These are phyloP conservation scores for Erethizon dorsatum DNA, from an alignment of 2,797 vertebrate genomes.

Conservation along the genomic window DNA sequence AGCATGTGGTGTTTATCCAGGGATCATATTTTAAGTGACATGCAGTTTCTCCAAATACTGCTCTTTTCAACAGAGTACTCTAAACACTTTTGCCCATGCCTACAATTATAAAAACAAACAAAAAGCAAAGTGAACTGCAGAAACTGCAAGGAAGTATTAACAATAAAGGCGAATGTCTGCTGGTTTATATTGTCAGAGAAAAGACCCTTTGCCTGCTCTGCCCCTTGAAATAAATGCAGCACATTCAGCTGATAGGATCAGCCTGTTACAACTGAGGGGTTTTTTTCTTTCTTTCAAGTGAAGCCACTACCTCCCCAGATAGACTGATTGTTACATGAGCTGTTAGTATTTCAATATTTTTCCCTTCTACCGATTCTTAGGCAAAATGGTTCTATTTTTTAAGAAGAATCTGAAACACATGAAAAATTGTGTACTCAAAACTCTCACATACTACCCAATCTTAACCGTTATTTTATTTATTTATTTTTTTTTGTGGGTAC, in stretches of 20 bases:
- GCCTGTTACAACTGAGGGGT: too few relatives aligned
- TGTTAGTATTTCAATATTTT: slow-evolving; percentile 12
- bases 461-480: not conserved
- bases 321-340: not conserved
- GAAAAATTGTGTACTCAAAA: not conserved
- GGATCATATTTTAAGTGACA: slow-evolving; percentile 56
- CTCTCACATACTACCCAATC: not conserved
- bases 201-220: not conserved
- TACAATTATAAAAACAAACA: not conserved
- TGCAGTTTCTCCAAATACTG: slow-evolving; percentile 27
- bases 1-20: slow-evolving; percentile 46
- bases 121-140: not conserved
- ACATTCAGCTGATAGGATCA: not conserved
- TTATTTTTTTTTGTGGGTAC: too few relatives aligned
- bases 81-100: not conserved
- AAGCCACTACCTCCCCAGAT: not conserved
- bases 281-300: not conserved
- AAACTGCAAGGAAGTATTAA: not conserved
- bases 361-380: not conserved
- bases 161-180: not conserved
- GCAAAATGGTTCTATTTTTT: not conserved
- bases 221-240: slow-evolving; percentile 25
- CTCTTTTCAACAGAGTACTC: not conserved
- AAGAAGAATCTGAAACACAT: slow-evolving; percentile 25
- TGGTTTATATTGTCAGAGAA: not conserved